These are phyloP conservation scores for Caenorhabditis inopinata DNA, from an alignment of 1,140 invertebrate genomes.

Conservation along the genomic window DNA sequence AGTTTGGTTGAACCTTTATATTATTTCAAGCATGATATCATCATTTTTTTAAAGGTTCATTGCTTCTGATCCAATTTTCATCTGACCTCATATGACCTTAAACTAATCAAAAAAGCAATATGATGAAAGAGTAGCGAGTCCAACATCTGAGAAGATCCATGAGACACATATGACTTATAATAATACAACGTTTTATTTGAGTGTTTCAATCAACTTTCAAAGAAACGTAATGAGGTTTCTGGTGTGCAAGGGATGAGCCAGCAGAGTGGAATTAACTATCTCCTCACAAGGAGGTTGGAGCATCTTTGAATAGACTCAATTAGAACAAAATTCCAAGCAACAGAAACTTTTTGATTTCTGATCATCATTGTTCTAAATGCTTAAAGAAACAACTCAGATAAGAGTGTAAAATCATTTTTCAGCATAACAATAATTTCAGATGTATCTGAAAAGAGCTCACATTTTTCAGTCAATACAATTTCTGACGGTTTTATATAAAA, in stretches of 20 bases:
- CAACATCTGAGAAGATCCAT: too few species aligned
- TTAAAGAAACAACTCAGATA: too few species aligned
- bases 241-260: background rate
- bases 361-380: background rate
- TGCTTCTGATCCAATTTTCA: constrained; percentile 21
- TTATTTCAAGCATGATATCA: background rate
- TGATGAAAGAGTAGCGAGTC: background rate
- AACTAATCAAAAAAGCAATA: constrained; percentile 29
- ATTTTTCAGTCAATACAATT: too few species aligned
- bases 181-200: too few species aligned
- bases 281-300: background rate
- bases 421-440: too few species aligned
- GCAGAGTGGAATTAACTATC: background rate
- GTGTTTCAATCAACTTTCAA: background rate
- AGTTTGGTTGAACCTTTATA: background rate
- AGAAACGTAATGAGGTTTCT: background rate
- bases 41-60: background rate
- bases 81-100: constrained; percentile 34
- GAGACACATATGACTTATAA: too few species aligned
- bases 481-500: too few species aligned
- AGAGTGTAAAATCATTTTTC: too few species aligned
- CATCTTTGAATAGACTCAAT: constrained; percentile 11
- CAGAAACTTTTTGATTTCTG: background rate
- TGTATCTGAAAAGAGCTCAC: too few species aligned
- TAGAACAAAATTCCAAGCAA: background rate